Percentiles rank a stretch among this genome's conserved stretches.
Conservation (phyloP, 1,140 invertebrate genomes). For the Coptotermes formosanus region DNA sequence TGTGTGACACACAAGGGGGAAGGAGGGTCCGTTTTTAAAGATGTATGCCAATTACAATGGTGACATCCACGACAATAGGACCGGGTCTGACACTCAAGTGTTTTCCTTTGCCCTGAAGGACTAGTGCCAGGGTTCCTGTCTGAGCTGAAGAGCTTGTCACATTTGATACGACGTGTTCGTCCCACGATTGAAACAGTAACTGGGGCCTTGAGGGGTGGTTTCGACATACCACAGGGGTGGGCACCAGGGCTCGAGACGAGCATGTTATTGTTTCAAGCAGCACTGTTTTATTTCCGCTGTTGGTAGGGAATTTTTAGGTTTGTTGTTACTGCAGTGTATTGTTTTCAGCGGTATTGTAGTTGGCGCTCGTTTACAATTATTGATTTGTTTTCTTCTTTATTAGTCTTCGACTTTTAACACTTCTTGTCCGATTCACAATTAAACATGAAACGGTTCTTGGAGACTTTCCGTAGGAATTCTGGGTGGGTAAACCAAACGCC, state of each 20-base stretch:
- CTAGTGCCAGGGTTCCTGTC: neutral
- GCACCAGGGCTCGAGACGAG: neutral
- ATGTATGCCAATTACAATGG: slow-evolving; percentile 9
- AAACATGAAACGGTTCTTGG: no score
- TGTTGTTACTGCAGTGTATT: no score
- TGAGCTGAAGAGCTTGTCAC: neutral
- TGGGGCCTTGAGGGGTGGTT: neutral
- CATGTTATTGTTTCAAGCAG: neutral
- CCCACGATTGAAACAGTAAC: neutral
- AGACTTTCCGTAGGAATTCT: no score
- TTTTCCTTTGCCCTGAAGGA: slow-evolving; percentile 9
- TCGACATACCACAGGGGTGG: neutral
- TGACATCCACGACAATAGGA: neutral
- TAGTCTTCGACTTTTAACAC: no score
- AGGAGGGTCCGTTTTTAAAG: neutral
- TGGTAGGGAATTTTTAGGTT: no score
- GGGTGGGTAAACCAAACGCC: no score
- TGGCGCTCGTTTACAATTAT: no score
- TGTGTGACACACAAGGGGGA: neutral
- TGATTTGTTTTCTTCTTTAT: no score
- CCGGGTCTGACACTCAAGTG: slow-evolving; percentile 8
- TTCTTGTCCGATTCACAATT: no score
- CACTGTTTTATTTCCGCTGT: no score
- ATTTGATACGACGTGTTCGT: neutral
- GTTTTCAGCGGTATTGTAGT: no score